These are phyloP conservation scores for Coelopa frigida DNA, from an alignment of 1,140 invertebrate species.

Conservation along the genomic window DNA sequence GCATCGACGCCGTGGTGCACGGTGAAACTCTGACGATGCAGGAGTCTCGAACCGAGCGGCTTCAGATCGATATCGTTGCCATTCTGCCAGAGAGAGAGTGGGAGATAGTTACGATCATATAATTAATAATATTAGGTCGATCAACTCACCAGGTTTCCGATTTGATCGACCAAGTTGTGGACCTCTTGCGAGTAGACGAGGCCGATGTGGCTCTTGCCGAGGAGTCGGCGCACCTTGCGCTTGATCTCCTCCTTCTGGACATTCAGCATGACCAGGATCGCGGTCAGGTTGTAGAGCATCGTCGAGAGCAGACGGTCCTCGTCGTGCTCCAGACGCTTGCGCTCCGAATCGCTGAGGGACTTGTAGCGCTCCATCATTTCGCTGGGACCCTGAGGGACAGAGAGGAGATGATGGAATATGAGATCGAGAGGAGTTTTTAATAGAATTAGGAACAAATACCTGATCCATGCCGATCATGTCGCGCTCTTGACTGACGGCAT, in stretches of 20 bases:
- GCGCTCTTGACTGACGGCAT: conserved; percentile 96
- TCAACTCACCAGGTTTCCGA: conserved; percentile 77
- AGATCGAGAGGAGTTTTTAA: neutral
- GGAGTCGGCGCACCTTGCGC: conserved; percentile 83
- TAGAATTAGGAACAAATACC: conserved; percentile 23
- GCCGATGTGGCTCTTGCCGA: conserved; percentile 98
- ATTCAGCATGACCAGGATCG: conserved; percentile 92
- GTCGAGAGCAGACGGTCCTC: conserved; percentile 94
- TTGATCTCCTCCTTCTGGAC: conserved; percentile 80
- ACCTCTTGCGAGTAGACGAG: conserved; percentile 96
- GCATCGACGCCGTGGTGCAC: conserved; percentile 91
- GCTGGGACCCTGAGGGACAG: conserved; percentile 61
- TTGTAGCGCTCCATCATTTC: conserved; percentile 99
- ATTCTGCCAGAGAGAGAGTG: conserved; percentile 52
- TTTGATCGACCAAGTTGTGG: conserved; percentile 91
- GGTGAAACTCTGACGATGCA: conserved; percentile 96
- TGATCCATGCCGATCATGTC: conserved; percentile 99
- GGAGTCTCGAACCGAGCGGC: conserved; percentile 80
- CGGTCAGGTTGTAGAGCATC: conserved; percentile 92
- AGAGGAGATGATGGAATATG: neutral
- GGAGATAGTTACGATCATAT: neutral
- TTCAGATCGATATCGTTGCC: conserved; percentile 96
- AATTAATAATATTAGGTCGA: neutral
- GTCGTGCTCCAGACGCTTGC: conserved; percentile 94
- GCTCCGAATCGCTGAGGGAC: conserved; percentile 85